phyloP scores from a whole-genome alignment of 2,113 vertebrate species.

The Rhineura floridana region DNA sequence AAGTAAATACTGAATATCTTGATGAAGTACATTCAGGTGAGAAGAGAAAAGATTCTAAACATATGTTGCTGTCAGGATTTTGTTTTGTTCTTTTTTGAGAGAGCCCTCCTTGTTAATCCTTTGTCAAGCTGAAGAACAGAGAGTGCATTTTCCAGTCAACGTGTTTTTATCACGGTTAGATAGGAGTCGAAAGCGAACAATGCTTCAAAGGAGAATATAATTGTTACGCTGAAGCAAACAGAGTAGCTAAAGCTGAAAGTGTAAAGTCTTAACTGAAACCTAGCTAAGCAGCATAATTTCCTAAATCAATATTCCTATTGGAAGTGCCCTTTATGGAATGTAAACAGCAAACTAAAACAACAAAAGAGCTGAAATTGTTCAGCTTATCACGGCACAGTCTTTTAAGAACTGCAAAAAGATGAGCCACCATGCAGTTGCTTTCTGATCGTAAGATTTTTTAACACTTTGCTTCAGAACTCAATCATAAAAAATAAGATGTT shows the following conservation, averaged over 20 bases:
- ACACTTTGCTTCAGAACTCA: background rate
- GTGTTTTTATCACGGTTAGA: conserved; percentile 1
- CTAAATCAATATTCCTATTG: conserved; percentile 8
- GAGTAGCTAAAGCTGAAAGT: background rate
- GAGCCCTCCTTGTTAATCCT: background rate
- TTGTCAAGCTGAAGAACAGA: background rate
- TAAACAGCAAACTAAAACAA: conserved; percentile 1
- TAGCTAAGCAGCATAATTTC: background rate
- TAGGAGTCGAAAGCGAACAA: background rate
- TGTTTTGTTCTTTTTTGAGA: background rate
- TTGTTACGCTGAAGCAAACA: background rate
- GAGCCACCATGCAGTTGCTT: fast-evolving
- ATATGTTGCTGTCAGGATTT: background rate
- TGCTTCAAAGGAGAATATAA: background rate
- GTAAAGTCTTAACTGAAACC: background rate
- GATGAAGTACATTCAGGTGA: background rate
- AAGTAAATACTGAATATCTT: background rate
- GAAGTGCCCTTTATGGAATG: background rate
- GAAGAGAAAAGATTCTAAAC: background rate
- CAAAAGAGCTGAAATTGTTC: background rate
- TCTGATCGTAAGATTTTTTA: background rate
- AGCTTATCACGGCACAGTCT: background rate
- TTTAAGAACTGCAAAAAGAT: background rate
- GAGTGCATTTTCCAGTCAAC: background rate
- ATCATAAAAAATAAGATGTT: background rate